These are phyloP conservation scores for Acinonyx jubatus DNA, from an alignment of 2,113 vertebrate species.

Conservation along the genomic window DNA sequence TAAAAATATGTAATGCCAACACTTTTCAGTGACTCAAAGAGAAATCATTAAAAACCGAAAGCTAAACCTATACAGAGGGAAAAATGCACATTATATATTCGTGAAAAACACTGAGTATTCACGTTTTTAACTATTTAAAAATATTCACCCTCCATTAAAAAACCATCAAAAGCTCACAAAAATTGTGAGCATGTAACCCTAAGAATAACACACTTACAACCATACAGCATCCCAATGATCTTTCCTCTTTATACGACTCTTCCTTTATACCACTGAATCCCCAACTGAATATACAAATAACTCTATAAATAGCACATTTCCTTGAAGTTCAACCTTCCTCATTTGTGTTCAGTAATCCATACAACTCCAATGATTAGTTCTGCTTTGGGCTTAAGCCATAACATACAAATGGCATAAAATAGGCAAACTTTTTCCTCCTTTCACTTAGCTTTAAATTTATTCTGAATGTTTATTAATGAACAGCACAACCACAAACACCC, in stretches of 20 bases:
- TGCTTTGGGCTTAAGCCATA: background rate
- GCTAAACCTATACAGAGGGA: background rate
- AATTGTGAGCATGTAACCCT: background rate
- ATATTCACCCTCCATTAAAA: background rate
- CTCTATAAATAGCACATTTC: background rate
- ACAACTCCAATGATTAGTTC: slow-evolving; percentile 27
- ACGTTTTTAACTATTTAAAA: background rate
- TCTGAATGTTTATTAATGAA: slow-evolving; percentile 15
- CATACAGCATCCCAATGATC: background rate
- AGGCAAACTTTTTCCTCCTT: background rate
- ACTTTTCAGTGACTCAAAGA: background rate
- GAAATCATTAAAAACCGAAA: slow-evolving; percentile 19
- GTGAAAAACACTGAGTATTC: background rate
- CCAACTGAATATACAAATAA: slow-evolving; percentile 40
- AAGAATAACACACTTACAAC: background rate
- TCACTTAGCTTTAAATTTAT: slow-evolving; percentile 37
- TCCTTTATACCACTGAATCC: background rate
- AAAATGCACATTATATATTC: background rate
- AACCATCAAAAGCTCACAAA: background rate
- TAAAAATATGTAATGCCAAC: background rate
- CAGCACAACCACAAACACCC: background rate
- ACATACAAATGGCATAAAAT: background rate
- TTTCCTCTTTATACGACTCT: background rate
- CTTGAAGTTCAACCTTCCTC: background rate
- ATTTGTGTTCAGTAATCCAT: background rate